These are phyloP conservation scores for Parasteatoda lunata DNA, from an alignment of 2,888 invertebrate species.

Conservation along the genomic window DNA sequence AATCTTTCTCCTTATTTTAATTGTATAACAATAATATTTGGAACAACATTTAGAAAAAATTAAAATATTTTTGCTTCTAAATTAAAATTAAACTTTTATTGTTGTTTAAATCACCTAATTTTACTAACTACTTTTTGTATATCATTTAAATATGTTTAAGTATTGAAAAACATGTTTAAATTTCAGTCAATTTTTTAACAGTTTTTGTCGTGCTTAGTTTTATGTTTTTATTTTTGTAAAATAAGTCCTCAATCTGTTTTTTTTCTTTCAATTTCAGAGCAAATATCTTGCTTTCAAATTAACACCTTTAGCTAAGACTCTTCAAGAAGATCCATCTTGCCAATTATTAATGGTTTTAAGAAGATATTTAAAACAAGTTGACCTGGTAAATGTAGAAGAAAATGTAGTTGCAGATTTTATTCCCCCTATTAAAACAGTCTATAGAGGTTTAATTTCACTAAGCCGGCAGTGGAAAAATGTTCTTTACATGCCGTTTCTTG, in stretches of 20 bases:
- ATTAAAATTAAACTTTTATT: too few relatives aligned
- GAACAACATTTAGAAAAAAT: too few relatives aligned
- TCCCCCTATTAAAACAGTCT: conserved; percentile 88
- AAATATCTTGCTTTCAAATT: conserved; percentile 86
- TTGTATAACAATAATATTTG: too few relatives aligned
- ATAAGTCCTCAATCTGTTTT: conserved; percentile 37
- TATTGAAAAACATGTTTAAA: neutral
- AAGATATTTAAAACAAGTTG: conserved; percentile 86
- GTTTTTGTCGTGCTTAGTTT: neutral
- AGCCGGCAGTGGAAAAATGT: conserved; percentile 98
- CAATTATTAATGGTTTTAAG: conserved; percentile 92
- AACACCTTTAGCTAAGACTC: conserved; percentile 89
- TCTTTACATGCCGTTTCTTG: conserved; percentile 90
- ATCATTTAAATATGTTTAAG: neutral
- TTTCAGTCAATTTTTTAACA: neutral
- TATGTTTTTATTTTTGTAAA: neutral
- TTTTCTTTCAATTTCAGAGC: conserved; percentile 78
- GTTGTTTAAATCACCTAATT: too few relatives aligned
- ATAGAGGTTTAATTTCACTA: conserved; percentile 94
- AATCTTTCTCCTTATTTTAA: too few relatives aligned
- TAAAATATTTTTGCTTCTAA: too few relatives aligned
- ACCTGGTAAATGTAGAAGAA: conserved; percentile 85
- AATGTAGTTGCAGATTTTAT: conserved; percentile 88
- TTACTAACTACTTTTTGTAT: neutral
- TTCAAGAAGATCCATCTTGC: conserved; percentile 96